Evolutionary conservation across 2,888 invertebrate species (phyloP).

Genomic region (Desoria tigrina): DNA sequence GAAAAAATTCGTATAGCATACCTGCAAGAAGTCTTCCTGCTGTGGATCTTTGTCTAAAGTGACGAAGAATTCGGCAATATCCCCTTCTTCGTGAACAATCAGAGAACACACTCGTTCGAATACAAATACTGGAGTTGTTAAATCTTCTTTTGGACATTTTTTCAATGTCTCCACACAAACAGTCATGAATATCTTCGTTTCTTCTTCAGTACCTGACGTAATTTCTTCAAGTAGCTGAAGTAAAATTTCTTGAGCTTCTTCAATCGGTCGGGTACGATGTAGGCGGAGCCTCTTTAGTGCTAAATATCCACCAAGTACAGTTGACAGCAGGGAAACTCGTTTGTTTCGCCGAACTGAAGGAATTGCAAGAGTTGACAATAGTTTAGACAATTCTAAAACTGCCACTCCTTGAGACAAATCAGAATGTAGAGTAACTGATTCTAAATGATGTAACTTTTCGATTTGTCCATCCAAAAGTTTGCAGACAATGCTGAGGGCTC

Average conservation of each 20-base stretch:
- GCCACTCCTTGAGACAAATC: conserved; percentile 79
- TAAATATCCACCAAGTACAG: conserved; percentile 90
- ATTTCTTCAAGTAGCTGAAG: conserved; percentile 50
- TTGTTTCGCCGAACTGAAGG: conserved; percentile 50
- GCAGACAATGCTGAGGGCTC: conserved; percentile 80
- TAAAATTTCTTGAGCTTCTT: conserved; percentile 47
- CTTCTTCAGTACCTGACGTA: conserved; percentile 79
- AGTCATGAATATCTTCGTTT: conserved; percentile 95
- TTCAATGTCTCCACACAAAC: conserved; percentile 94
- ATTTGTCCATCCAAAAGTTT: conserved; percentile 85
- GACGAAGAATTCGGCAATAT: conserved; percentile 93
- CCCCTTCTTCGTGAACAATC: conserved; percentile 96
- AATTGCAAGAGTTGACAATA: conserved; percentile 50
- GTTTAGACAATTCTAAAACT: conserved; percentile 49
- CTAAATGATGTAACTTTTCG: conserved; percentile 80
- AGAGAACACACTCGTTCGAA: conserved; percentile 96
- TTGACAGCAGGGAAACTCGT: conserved; percentile 56
- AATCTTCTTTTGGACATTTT: conserved; percentile 85
- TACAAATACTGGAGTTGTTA: conserved; percentile 94
- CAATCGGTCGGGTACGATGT: conserved; percentile 89
- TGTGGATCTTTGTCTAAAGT: conserved; percentile 97
- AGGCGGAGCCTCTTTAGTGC: conserved; percentile 86
- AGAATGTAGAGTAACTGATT: conserved; percentile 88
- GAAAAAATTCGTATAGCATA: too few species aligned
- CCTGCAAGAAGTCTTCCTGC: conserved; percentile 96